Evolutionary conservation across 2,797 vertebrate genomes (phyloP), one percentile per base, ranked within the genome.

Genomic region (Eutrigla gurnardus): DNA sequence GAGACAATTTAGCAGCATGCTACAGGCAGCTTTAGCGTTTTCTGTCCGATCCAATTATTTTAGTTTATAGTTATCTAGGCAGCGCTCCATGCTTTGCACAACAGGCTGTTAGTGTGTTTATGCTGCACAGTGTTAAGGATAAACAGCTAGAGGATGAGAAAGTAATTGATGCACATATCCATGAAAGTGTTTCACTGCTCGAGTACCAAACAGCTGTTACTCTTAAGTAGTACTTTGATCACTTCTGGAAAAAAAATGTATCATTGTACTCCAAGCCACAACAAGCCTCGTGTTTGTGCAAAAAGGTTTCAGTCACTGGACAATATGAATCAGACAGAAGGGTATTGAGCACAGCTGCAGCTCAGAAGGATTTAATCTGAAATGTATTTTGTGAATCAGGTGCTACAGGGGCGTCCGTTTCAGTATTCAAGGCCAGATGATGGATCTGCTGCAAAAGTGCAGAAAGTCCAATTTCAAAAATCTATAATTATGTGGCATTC

Each of bases 11-110:
- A 33, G 37, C 42, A 65, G 43, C 53, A 18, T 45, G 52, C 32
- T 43, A 66, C 64, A 55, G 46, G 32, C 70, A 37, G 37, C 67
- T 42, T 71, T 43, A n/a, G 59, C 12, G 25, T 71, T 43, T 69
- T 64, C 53, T 65, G 63, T 80, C 67, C 59, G n/a, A 50, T 45
- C 37, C 14, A 15, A 45, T 83, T 73, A 70, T 63, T 64, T 32
- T 15, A 39, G 54, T 47, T 57, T 42, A 33, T 4, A 43, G 35
- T 47, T 6, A 12, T 77, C 18, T 54, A 37, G 14, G 12, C 35
- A 17, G 35, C 50, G 68, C 54, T 10, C 32, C 8, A 17, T 5
- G n/a, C 45, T 52, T 39, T 62, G 17, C 8, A 32, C 18, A 18
- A 54, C 67, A 36, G 9, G 54, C 37, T 50, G n/a, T 9, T 17